Evolutionary conservation across 2,888 invertebrate species (phyloP).

Genomic region (Ceramica pisi): DNA sequence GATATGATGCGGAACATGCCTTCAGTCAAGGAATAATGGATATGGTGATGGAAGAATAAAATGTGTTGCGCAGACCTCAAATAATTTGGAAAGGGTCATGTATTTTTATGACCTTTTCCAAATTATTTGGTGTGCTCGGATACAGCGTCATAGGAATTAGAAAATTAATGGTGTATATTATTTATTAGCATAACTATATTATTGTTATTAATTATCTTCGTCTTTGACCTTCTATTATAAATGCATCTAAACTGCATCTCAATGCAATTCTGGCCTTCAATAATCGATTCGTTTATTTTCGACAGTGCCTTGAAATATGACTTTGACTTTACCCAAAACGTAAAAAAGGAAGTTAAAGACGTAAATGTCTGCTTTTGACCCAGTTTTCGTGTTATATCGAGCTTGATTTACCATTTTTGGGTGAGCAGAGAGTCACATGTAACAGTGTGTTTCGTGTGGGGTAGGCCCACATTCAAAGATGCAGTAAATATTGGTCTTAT

Average conservation of each 20-base stretch:
- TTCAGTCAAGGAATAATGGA: too few relatives aligned
- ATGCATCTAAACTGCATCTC: constrained; percentile 13
- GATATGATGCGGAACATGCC: too few relatives aligned
- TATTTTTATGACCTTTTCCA: too few relatives aligned
- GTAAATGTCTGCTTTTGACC: constrained; percentile 52
- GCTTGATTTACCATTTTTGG: constrained; percentile 28
- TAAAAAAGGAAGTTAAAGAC: constrained; percentile 52
- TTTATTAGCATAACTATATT: neutral
- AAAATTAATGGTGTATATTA: neutral
- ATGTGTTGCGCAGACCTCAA: too few relatives aligned
- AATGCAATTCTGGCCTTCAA: constrained; percentile 15
- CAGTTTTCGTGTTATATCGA: constrained; percentile 32
- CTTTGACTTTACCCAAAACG: constrained; percentile 54
- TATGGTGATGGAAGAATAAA: too few relatives aligned
- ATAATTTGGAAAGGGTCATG: too few relatives aligned
- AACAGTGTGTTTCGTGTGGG: constrained; percentile 7
- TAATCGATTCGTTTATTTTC: constrained; percentile 17
- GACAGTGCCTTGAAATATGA: constrained; percentile 53
- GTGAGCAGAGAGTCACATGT: constrained; percentile 23
- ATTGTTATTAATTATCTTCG: neutral
- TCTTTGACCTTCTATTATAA: neutral
- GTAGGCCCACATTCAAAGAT: constrained; percentile 6
- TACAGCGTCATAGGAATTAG: neutral
- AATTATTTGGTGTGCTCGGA: too few relatives aligned
- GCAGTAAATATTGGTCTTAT: constrained; percentile 5